Percentiles rank a stretch among this genome's conserved stretches.
These are phyloP conservation scores for Numenius arquata DNA, from an alignment of 2,113 vertebrate genomes.

Conservation along the genomic window DNA sequence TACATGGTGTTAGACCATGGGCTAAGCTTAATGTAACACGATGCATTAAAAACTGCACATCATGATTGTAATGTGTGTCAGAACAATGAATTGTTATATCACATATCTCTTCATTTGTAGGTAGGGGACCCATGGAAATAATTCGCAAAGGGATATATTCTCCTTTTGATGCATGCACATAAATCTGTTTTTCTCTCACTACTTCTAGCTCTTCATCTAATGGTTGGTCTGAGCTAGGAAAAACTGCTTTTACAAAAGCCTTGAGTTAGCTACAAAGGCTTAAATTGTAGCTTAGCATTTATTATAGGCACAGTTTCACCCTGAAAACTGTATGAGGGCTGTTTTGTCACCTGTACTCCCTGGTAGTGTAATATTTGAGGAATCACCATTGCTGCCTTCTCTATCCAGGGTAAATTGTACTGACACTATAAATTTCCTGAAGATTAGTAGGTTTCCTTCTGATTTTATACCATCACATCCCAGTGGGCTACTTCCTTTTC, in stretches of 20 bases:
- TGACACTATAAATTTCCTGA: neutral
- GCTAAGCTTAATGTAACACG: slow-evolving; percentile 73
- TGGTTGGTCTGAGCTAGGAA: slow-evolving; percentile 11
- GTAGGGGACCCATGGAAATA: slow-evolving; percentile 54
- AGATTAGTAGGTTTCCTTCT: neutral
- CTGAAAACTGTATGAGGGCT: neutral
- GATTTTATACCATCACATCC: neutral
- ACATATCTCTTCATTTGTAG: slow-evolving; percentile 70
- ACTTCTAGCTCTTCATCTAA: slow-evolving; percentile 25
- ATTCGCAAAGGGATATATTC: slow-evolving; percentile 61
- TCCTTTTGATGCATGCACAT: slow-evolving; percentile 40
- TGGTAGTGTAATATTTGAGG: neutral
- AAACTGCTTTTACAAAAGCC: slow-evolving; percentile 6
- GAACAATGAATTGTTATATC: slow-evolving; percentile 75
- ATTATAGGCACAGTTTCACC: neutral
- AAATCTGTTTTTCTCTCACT: slow-evolving; percentile 49
- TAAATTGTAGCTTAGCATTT: slow-evolving; percentile 5
- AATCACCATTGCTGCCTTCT: neutral
- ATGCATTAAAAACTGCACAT: slow-evolving; percentile 75
- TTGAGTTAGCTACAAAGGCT: neutral
- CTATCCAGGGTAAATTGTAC: neutral
- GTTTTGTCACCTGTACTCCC: neutral
- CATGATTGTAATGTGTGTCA: slow-evolving; percentile 69
- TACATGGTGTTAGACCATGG: slow-evolving; percentile 65
- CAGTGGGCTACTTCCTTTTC: neutral